These are phyloP conservation scores for Drosophila infuscata DNA, from an alignment of 2,888 invertebrate genomes.

Conservation along the genomic window DNA sequence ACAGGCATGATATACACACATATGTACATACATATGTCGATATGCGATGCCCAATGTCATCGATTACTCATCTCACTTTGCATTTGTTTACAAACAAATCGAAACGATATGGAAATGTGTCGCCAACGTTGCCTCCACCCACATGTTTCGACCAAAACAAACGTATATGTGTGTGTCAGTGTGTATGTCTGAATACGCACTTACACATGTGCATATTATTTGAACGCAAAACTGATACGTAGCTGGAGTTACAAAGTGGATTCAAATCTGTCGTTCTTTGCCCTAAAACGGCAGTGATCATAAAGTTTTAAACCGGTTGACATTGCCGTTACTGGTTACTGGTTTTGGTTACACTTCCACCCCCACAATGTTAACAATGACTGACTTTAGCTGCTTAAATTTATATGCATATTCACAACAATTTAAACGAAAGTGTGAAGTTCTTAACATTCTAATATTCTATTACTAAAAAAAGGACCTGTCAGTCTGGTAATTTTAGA, in stretches of 20 bases:
- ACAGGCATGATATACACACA: conserved; percentile 24
- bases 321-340: conserved; percentile 46
- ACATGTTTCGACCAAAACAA: conserved; percentile 29
- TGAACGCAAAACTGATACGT: conserved; percentile 35
- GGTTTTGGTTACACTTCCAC: conserved; percentile 54
- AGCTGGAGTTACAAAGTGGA: conserved; percentile 44
- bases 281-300: conserved; percentile 67
- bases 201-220: conserved; percentile 17
- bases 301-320: conserved; percentile 57
- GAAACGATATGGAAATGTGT: conserved; percentile 41
- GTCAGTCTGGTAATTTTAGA: conserved; percentile 10
- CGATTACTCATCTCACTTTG: conserved; percentile 65
- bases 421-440: neutral
- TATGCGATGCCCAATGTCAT: conserved; percentile 40
- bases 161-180: neutral
- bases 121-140: conserved; percentile 69
- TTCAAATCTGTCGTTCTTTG: conserved; percentile 44
- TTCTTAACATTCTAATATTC: no score
- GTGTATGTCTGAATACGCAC: conserved; percentile 3
- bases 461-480: conserved; percentile 6
- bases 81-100: conserved; percentile 76
- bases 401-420: neutral
- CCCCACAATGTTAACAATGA: conserved; percentile 48
- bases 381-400: conserved; percentile 22
- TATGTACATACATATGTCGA: conserved; percentile 17